Evolutionary conservation across 2,888 invertebrate species (phyloP).

Genomic region (Hyalella azteca): DNA sequence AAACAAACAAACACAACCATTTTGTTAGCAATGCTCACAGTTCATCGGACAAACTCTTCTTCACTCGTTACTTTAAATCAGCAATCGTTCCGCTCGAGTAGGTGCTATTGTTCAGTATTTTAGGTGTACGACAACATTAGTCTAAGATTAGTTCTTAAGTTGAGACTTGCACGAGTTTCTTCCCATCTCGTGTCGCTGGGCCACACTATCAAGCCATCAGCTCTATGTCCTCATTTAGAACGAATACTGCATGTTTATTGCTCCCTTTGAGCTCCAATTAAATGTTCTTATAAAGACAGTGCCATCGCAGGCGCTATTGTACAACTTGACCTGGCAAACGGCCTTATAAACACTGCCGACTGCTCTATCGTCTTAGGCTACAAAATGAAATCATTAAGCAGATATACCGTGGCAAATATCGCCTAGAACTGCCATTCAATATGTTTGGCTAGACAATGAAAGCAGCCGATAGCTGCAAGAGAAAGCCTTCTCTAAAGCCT

Average conservation of each 20-base stretch:
- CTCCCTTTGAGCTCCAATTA: slow-evolving; percentile 27
- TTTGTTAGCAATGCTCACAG: too few relatives aligned
- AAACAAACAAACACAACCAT: too few relatives aligned
- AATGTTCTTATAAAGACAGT: slow-evolving; percentile 37
- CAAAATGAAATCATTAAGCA: slow-evolving; percentile 37
- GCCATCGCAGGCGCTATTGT: slow-evolving; percentile 24
- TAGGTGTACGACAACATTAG: too few relatives aligned
- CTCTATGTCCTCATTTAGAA: slow-evolving; percentile 29
- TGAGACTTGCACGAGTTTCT: background rate
- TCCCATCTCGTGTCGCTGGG: background rate
- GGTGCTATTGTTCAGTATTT: too few relatives aligned
- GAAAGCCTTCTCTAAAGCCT: slow-evolving; percentile 33
- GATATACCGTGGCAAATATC: slow-evolving; percentile 37
- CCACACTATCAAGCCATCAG: slow-evolving; percentile 20
- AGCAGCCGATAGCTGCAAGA: slow-evolving; percentile 28
- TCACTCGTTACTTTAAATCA: too few relatives aligned
- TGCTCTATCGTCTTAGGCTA: slow-evolving; percentile 36
- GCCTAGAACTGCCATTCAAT: slow-evolving; percentile 32
- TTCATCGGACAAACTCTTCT: too few relatives aligned
- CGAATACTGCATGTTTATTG: slow-evolving; percentile 24
- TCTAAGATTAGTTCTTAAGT: background rate
- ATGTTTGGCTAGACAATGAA: slow-evolving; percentile 36
- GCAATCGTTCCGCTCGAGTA: too few relatives aligned
- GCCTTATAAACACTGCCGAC: slow-evolving; percentile 33
- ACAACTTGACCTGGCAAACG: slow-evolving; percentile 35